phyloP scores from a whole-genome alignment of 2,797 vertebrate species.

The Cyclura pinguis region DNA sequence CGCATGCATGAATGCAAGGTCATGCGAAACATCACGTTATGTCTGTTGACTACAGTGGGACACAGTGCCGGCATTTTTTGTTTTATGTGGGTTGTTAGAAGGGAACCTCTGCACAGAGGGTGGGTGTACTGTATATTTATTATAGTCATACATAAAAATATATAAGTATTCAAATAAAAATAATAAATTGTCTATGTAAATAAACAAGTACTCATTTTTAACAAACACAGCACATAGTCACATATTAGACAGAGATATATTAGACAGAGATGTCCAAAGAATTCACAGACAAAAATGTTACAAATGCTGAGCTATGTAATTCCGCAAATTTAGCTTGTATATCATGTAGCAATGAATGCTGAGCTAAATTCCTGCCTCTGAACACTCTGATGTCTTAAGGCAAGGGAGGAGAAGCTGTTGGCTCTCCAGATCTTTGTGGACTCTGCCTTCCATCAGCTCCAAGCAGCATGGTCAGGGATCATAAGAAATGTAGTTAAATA shows the following conservation, averaged over 20 bases:
- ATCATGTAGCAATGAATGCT: too few relatives aligned
- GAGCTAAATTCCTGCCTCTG: background rate
- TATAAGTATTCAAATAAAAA: too few relatives aligned
- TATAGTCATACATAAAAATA: too few relatives aligned
- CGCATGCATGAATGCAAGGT: too few relatives aligned
- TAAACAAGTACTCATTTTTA: background rate
- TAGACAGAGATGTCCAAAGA: background rate
- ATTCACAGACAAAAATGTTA: background rate
- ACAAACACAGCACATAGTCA: background rate
- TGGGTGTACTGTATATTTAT: too few relatives aligned
- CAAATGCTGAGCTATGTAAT: background rate
- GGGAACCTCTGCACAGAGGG: too few relatives aligned
- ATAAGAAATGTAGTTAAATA: background rate
- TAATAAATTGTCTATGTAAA: too few relatives aligned
- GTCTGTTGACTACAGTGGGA: too few relatives aligned
- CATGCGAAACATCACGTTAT: too few relatives aligned
- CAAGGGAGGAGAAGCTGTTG: background rate
- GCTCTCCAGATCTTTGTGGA: background rate
- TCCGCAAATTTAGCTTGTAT: background rate
- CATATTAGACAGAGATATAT: too few relatives aligned
- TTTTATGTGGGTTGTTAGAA: too few relatives aligned
- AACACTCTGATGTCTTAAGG: background rate
- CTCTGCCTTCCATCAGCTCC: background rate
- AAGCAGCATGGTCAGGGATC: background rate
- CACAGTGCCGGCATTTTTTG: too few relatives aligned